Evolutionary conservation across 2,888 invertebrate genomes (phyloP), one percentile per base, ranked within the genome.

Genomic region (Lasioglossum marginatum): DNA sequence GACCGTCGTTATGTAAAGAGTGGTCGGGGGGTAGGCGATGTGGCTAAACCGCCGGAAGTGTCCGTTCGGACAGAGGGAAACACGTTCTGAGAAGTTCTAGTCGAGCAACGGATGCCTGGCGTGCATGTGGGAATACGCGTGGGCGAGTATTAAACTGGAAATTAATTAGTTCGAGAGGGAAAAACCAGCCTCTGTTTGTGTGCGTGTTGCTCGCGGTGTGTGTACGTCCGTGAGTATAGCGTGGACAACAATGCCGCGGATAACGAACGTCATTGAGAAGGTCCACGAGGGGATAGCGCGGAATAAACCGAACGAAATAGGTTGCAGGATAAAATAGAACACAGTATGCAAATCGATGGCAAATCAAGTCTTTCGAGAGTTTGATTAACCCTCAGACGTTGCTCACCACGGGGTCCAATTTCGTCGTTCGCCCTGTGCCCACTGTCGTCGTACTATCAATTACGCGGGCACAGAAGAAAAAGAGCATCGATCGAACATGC

Each of bases 101-200:
- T 19, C 63, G 52, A 40, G 40, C 66, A 66, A 68, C n/a, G 19
- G 34, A 23, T 43, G 34, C 34, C 8, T 31, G 8, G n/a, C 14
- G 43, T 8, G 8, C 37, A 34, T 74, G 12, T 71, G 70, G 48
- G 48, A 83, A 74, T 52, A 63, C 31, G 77, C 73, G 68, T 70
- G 12, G 68, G 74, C 70, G 78, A 43, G 34, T 14, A 27, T 78
- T 71, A 78, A 75, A 75, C 52, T 37, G 57, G 16, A 37, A 23
- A 57, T 63, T 83, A 84, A 84, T 84, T 84, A 84, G 78, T 75
- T 78, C 43, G 2, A 27, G 27, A 16, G 12, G 5, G 73, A 23
- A 71, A 70, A 78, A 75, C 40, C 27, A 27, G 27, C 4, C 14
- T 12, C n/a, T 57, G 60, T 57, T 12, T n/a, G 8, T 8, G 52